Base-by-base conservation (phyloP, 2,797 vertebrate genomes). In the Malurus splendens region DNA sequence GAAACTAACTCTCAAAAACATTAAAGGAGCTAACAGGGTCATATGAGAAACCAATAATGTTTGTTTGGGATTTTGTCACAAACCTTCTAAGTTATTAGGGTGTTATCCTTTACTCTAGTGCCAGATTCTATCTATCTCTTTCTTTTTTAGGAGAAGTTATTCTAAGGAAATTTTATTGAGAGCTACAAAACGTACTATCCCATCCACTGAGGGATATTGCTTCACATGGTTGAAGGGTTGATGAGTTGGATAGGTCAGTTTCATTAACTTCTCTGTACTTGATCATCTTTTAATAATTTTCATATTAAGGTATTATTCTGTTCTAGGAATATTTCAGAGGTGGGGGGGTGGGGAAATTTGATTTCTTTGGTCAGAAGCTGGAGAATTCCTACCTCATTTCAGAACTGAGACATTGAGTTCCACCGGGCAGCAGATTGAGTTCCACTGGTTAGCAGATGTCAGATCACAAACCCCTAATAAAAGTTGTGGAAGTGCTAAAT, bases 401-500 rank as follows among this genome's bases (percentile, higher is more conserved):
- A 60, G 41, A 59, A 30, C 20, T 45, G 47, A 82, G 61, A 59
- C n/a, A 28, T 8, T 62, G 59, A 60, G 47, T 90, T 87, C 64
- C n/a, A 39, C 44, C 81, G 84, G 61, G 51, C 38, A 55, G 24
- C 30, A 55, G 41, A 45, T 36, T 36, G 36, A 36, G 36, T 36
- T 36, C 36, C 36, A 65, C 19, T 52, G 27, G n/a, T 87, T 68
- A 87, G 66, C n/a, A 77, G 62, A 78, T 62, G 48, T 65, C 57
- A 73, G 39, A 83, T 76, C 48, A 75, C 66, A 90, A 86, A 82
- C 19, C 7, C 45, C 48, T 64, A 72, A 56, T n/a, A 82, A 68
- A 93, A 84, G 51, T 39, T 24, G 11, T 65, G 48, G 36, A 90
- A 93, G 91, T 89, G 88, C 41, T 94, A 78, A 89, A 90, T 6